These are phyloP conservation scores for Carcina quercana DNA, from an alignment of 2,888 invertebrate genomes.

Conservation along the genomic window DNA sequence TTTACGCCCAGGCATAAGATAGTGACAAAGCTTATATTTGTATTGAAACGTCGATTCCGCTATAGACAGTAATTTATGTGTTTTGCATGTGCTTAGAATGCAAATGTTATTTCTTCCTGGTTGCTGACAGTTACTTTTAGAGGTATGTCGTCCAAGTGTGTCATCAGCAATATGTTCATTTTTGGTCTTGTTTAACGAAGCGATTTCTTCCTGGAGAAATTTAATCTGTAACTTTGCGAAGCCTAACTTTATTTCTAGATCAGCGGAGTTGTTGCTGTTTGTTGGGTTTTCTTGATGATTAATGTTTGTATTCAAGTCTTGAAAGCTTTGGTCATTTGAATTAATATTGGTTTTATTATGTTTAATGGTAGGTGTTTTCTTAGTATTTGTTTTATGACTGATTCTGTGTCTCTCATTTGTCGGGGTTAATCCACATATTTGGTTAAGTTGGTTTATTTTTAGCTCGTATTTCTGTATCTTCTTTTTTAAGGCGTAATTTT, in stretches of 20 bases:
- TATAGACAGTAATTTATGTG: background rate
- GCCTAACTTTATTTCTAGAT: too few relatives aligned
- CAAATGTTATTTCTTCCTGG: background rate
- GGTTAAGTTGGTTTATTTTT: background rate
- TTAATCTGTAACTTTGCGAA: too few relatives aligned
- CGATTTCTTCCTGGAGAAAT: too few relatives aligned
- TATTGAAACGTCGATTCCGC: background rate
- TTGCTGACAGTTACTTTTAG: too few relatives aligned
- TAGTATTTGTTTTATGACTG: background rate
- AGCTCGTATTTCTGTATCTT: background rate
- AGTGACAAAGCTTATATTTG: background rate
- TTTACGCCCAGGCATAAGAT: background rate
- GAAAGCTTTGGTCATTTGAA: background rate
- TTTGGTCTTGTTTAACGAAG: too few relatives aligned
- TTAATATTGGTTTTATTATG: too few relatives aligned
- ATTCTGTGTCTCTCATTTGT: too few relatives aligned
- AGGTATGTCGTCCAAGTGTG: background rate
- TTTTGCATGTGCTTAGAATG: background rate
- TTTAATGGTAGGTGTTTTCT: too few relatives aligned
- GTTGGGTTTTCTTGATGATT: background rate
- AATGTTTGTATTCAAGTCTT: background rate
- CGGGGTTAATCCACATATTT: background rate
- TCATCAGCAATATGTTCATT: background rate
- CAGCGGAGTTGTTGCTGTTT: background rate
- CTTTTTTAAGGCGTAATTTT: background rate